These are phyloP conservation scores for Xenops minutus DNA, from an alignment of 2,797 vertebrate species.

Conservation along the genomic window DNA sequence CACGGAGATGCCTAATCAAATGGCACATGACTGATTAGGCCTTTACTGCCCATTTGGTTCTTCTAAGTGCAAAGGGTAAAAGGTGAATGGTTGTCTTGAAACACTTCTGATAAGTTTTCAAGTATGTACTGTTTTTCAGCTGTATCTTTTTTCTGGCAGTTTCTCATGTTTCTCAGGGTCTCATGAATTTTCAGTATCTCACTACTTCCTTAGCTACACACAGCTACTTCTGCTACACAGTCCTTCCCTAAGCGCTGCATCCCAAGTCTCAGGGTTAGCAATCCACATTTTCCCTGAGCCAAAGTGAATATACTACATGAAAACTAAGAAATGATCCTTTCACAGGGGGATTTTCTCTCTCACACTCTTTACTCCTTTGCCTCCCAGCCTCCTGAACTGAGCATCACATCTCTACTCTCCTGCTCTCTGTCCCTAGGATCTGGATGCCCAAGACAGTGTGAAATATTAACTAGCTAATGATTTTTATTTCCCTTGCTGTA, in stretches of 20 bases:
- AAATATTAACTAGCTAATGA: constrained; percentile 33
- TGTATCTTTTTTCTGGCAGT: neutral
- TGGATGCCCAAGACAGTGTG: neutral
- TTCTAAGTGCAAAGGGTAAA: neutral
- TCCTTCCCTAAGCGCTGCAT: neutral
- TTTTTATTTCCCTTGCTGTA: constrained; percentile 24
- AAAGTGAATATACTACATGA: neutral
- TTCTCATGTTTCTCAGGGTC: neutral
- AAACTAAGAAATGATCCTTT: neutral
- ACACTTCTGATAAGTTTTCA: neutral
- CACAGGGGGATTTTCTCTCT: neutral
- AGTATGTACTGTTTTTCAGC: neutral
- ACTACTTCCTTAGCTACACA: neutral
- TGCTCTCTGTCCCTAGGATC: neutral
- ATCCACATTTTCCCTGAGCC: neutral
- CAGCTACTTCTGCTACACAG: neutral
- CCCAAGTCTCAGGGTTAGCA: neutral
- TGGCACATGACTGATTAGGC: neutral
- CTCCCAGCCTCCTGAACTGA: rapidly evolving
- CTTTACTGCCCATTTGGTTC: neutral
- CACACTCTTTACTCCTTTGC: neutral
- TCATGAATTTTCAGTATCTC: neutral
- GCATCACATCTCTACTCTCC: neutral
- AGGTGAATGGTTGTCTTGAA: neutral
- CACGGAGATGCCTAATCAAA: neutral